Base-by-base conservation (phyloP, 1,140 invertebrate genomes). In the Conopomorpha cramerella region DNA sequence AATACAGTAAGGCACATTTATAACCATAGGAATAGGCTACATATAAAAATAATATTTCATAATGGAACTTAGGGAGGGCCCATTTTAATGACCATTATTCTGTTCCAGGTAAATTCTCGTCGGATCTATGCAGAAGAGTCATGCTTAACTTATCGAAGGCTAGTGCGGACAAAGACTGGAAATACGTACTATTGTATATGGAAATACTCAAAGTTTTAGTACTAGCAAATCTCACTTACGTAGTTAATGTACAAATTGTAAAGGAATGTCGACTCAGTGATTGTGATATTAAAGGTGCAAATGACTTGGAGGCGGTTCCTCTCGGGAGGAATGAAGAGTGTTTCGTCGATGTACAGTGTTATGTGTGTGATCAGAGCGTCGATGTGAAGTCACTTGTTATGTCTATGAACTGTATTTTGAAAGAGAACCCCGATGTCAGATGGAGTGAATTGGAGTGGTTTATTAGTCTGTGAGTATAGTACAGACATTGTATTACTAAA, bases 201-300 rank as follows among this genome's bases (percentile, higher is more conserved):
- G 58, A 71, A 10, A 43, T 70, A 12, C 36, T 74, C 25, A 38
- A 44, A 41, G 43, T 49, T 15, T 50, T 74, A 57, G 66, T 66
- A 16, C 45, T 66, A 44, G 51, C 66, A 0, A 46, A 62, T 34
- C 33, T 74, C 40, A 58, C 61, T 15, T 68, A 70, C 32, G 63
- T 74, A 23, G 46, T 64, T 10, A 62, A 70, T 57, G 70, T 74
- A 64, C 66, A 66, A 66, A 61, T 64, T 51, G 55, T 74, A 43
- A 71, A 43, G 45, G 61, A 71, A 25, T 34, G 42, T 32, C 60
- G 16, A 16, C 42, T 54, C 60, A 70, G 66, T 68, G 66, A 71
- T 66, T 65, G 53, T 40, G 43, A 51, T 37, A 49, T 40, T 15
- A 46, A 60, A 30, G 54, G 54, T 43, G 52, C 67, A 41, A 57